Evolutionary conservation across 2,113 vertebrate genomes (phyloP), one percentile per base, ranked within the genome.

Genomic region (Marcusenius ussheri): DNA sequence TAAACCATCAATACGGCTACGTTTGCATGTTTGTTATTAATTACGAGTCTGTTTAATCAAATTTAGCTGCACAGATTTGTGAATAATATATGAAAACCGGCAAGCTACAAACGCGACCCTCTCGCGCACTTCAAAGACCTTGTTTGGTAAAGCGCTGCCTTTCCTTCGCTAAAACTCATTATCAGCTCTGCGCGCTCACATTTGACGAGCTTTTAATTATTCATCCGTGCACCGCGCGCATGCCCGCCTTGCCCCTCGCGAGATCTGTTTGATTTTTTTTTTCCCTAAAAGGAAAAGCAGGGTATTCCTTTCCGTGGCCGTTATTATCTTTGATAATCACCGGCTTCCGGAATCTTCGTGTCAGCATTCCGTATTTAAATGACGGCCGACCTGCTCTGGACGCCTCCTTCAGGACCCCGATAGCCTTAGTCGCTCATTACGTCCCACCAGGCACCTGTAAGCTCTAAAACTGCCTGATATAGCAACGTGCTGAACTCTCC

Each of bases 401-500:
- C 47, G 35, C 47, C n/a, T 77, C 17, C 87, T 3, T 95, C 94
- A 94, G 95, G 94, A 95, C 95, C 95, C 96, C 96, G 96, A 11
- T 2, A 27, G 31, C 31, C 35, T n/a, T 17, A 95, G 95, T 95
- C 96, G 97, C 97, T 98, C 96, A 97, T 98, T 98, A 97, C 96
- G 96, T 96, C 97, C 96, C 96, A 97, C 97, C 97, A 97, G 96
- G 96, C 91, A 93, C 95, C 94, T 97, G 94, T 93, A 95, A 96
- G 95, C 96, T 95, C 95, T 97, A 97, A 98, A 98, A 94, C 96
- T 96, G 94, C 96, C 97, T 98, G 97, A 98, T 97, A 98, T 97
- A 96, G 97, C 97, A 97, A 97, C 97, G 96, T 95, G 92, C 97
- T 97, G 97, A 98, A 98, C 99, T 97, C 96, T 97, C 97, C 97